Percentiles rank a stretch among this genome's conserved stretches.
Evolutionary conservation across 2,113 vertebrate genomes (phyloP).

Genomic region (Euleptes europaea): DNA sequence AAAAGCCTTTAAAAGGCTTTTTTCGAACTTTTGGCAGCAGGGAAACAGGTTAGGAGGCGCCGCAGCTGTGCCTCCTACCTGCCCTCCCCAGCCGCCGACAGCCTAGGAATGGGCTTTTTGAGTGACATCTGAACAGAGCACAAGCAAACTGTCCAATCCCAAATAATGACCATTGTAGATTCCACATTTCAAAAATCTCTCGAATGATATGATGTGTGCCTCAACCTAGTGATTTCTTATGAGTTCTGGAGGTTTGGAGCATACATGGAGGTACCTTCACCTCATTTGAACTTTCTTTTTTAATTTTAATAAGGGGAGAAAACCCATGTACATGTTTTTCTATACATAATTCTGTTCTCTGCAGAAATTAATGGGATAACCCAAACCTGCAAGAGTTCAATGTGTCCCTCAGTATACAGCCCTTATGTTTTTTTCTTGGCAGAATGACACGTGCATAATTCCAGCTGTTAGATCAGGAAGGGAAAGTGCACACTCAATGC

Average conservation of each 20-base stretch:
- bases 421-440: too few relatives aligned
- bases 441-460: neutral
- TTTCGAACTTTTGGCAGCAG: too few relatives aligned
- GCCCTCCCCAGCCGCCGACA: too few relatives aligned
- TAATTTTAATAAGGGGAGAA: neutral
- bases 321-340: neutral
- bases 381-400: neutral
- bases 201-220: neutral
- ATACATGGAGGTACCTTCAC: neutral
- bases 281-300: neutral
- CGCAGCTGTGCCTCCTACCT: too few relatives aligned
- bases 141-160: neutral
- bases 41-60: too few relatives aligned
- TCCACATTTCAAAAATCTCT: neutral
- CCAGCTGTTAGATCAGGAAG: neutral
- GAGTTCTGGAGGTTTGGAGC: neutral
- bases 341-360: neutral
- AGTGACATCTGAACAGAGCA: neutral
- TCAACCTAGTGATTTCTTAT: neutral
- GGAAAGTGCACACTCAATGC: neutral
- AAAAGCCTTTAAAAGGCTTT: too few relatives aligned
- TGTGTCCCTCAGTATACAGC: neutral
- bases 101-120: too few relatives aligned
- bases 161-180: neutral
- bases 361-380: neutral